phyloP scores from a whole-genome alignment of 2,113 vertebrate genomes.

The Hypocryptadius cinnamomeus region DNA sequence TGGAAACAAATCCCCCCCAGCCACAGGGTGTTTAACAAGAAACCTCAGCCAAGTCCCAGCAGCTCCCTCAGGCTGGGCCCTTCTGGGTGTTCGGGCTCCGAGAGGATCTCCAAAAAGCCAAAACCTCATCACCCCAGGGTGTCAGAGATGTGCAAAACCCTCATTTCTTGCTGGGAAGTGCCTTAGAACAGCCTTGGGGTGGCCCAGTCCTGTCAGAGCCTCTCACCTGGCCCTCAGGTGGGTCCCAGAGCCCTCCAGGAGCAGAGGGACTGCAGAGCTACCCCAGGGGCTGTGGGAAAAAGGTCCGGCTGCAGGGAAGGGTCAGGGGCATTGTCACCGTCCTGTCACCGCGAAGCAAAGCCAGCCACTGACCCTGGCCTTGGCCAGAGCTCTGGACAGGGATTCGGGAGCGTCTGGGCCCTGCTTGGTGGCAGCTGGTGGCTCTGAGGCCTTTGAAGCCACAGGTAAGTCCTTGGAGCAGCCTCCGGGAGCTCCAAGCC shows the following conservation, averaged over 20 bases:
- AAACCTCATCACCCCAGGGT: accelerated
- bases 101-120: background rate
- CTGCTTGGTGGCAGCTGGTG: background rate
- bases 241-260: background rate
- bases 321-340: accelerated
- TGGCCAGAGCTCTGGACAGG: background rate
- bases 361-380: background rate
- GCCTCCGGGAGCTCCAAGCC: no score
- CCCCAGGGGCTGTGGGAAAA: accelerated
- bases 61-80: background rate
- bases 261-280: background rate
- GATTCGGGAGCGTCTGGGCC: background rate
- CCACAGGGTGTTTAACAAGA: background rate
- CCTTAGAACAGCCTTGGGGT: background rate
- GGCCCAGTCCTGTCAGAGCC: accelerated
- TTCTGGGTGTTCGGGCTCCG: background rate
- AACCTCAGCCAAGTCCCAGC: background rate
- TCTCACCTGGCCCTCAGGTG: background rate
- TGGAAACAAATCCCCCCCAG: background rate
- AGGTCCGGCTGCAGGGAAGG: no score
- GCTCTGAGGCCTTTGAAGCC: background rate
- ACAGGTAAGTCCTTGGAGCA: background rate
- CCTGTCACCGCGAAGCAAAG: background rate
- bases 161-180: accelerated
- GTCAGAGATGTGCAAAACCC: accelerated